Evolutionary conservation across 2,888 invertebrate genomes (phyloP), one percentile per base, ranked within the genome.

Genomic region (Scotopteryx bipunctaria): DNA sequence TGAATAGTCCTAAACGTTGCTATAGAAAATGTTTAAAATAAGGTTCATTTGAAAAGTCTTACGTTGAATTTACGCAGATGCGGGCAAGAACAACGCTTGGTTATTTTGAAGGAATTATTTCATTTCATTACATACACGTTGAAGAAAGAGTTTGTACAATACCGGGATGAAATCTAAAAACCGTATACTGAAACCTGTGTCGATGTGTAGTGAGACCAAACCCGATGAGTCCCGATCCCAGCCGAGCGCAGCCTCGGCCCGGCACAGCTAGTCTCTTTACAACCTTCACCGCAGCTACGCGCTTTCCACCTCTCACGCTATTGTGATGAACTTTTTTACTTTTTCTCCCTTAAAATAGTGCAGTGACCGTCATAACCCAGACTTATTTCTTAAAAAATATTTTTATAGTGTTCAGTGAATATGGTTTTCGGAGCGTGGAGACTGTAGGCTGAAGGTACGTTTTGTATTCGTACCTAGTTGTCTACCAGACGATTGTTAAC

Each of bases 311-410:
- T 61, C 59, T 52, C 61, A 56, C 75, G 29, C 32, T 37, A 77
- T 80, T 81, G 80, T 83, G 78, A 69, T 68, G 69, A 84, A 86
- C 83, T 85, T 86, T 85, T 78, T 78, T 69, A 40, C 40, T 21
- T 41, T 63, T 43, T 45, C 49, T 41, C 13, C 48, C 31, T 21
- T 53, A 52, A 59, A 59, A 71, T 61, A 74, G 81, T 83, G 77
- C 72, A 76, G 77, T 85, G 75, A 67, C 66, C 61, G 62, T 62
- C 15, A 25, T 11, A 15, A 64, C 52, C 64, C 67, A 19, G 17
- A 37, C 9, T 19, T 44, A 38, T 36, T 32, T 19, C 33, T 45
- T 38, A 5, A 38, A 36, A 46, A 21, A 8, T 27, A 19, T 53
- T 55, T 62, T 64, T 53, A 51, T 59, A 60, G 68, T 73, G 68